Evolutionary conservation across 2,113 vertebrate genomes (phyloP), one percentile per base, ranked within the genome.

Genomic region (Toxotes jaculatrix): DNA sequence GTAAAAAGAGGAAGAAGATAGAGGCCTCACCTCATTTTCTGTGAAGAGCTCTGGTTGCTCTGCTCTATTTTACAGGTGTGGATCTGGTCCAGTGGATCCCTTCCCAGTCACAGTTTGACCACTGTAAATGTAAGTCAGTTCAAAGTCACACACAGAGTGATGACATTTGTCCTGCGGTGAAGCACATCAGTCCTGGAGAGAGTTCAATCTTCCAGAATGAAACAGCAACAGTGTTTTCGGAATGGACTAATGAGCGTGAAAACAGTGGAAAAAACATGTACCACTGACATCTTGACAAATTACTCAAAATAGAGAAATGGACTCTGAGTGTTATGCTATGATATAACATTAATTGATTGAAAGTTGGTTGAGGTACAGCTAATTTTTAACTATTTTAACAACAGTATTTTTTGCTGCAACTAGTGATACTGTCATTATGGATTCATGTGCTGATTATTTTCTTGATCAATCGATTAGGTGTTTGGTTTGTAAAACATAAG

Each of bases 111-210:
- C 32, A 67, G 60, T 65, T 27, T 42, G 56, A 16, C 56, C 68
- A 36, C 34, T 84, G 59, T 45, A 59, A 19, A 61, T 34, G 13
- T 36, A 51, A 38, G 60, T 77, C 71, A 68, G 21, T 66, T 68
- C 67, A 69, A 64, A 56, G 74, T 74, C 74, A 64, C 14, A 42
- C 63, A n/a, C 36, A 38, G 45, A 71, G 57, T 23, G 27, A 60
- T 27, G 68, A 61, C 63, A 68, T 78, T 63, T 67, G 32, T 81
- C 47, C 19, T 27, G 51, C 40, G 34, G 40, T 56, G 59, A 65
- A 75, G 65, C 40, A 57, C 72, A 42, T 77, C 56, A 55, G 34
- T 55, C 70, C 61, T 49, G 59, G 66, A 75, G 60, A 77, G 70
- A 65, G 32, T 34, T 78, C 13, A 75, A 16, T 75, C 38, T 49